Base-by-base conservation (phyloP, 2,888 invertebrate species). In the Sisyra terminalis region DNA sequence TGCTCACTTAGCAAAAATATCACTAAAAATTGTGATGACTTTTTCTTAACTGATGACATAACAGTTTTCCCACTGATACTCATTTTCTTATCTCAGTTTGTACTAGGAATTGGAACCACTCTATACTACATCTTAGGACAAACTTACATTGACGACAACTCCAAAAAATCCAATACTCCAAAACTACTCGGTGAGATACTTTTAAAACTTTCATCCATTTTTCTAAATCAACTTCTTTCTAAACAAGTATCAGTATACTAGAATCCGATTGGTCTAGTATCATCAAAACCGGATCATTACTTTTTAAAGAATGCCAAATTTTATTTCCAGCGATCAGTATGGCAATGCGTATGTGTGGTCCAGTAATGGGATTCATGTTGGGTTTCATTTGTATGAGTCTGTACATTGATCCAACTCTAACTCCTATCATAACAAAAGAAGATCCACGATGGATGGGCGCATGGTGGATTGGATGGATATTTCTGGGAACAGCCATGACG, bases 401-500 rank as follows among this genome's bases (percentile, higher is more conserved):
- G 35, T 79, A 78, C 53, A 75, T 79, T 29, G 73, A 73, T 4
- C 78, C 78, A 2, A 64, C 67, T 7, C 54, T 78, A 45, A 74
- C 71, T 32, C 77, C 77, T 3, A 73, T 72, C 2, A 75, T 83
- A 45, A 69, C 67, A 13, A 73, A 67, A 45, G 65, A 67, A 44
- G 81, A 83, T 61, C 81, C 82, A 1, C 66, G 81, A 49, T 85
- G 84, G 84, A 60, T 84, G 36, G 84, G 84, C 1, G 83, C 84
- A 14, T 84, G 83, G 83, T 85, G 83, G 83, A 54, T 82, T 39
- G 82, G 80, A 1, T 81, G 79, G 75, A 62, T 79, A 15, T 66
- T 80, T 14, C 58, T 79, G 34, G 75, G 71, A n/a, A 56, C 67
- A 1, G 55, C 75, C 2, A 61, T 78, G 15, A 64, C 74, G 34